Conservation (phyloP, 2,888 invertebrate species). For the Portevinia maculata region DNA sequence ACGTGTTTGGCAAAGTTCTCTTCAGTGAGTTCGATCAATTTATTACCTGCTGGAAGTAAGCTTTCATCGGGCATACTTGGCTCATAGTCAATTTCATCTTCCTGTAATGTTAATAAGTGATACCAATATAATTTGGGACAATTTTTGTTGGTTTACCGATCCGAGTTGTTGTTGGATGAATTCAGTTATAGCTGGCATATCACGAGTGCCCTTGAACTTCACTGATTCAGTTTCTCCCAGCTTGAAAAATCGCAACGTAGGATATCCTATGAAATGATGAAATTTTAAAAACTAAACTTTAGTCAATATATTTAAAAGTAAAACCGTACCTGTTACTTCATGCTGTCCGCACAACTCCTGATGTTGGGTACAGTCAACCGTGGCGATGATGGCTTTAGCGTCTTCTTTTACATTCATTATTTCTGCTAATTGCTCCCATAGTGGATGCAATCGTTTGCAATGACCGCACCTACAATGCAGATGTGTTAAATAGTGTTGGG, state of each 20-base stretch:
- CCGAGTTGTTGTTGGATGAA: conserved; percentile 90
- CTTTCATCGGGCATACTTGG: conserved; percentile 16
- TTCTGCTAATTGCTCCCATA: conserved; percentile 92
- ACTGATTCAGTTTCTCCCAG: conserved; percentile 86
- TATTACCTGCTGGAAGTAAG: conserved; percentile 65
- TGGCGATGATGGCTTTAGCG: conserved; percentile 88
- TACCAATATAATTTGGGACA: neutral
- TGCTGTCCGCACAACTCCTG: conserved; percentile 89
- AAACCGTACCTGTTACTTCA: conserved; percentile 85
- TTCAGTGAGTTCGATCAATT: conserved; percentile 88
- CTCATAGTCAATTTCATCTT: conserved; percentile 71
- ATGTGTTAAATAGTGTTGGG: too few relatives aligned
- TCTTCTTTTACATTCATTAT: conserved; percentile 85
- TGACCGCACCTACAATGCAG: conserved; percentile 89
- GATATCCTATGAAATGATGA: conserved; percentile 86
- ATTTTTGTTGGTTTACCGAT: conserved; percentile 76
- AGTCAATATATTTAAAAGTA: neutral
- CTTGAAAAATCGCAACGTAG: conserved; percentile 92
- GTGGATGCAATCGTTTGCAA: conserved; percentile 91
- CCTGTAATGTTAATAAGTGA: conserved; percentile 16
- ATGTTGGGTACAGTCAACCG: conserved; percentile 93
- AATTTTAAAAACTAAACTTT: neutral
- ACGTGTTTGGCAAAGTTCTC: conserved; percentile 89
- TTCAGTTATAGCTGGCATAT: conserved; percentile 89
- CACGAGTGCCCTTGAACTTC: conserved; percentile 91